These are phyloP conservation scores for Caenorhabditis sp. DNA, from an alignment of 2,888 invertebrate genomes.

Conservation along the genomic window DNA sequence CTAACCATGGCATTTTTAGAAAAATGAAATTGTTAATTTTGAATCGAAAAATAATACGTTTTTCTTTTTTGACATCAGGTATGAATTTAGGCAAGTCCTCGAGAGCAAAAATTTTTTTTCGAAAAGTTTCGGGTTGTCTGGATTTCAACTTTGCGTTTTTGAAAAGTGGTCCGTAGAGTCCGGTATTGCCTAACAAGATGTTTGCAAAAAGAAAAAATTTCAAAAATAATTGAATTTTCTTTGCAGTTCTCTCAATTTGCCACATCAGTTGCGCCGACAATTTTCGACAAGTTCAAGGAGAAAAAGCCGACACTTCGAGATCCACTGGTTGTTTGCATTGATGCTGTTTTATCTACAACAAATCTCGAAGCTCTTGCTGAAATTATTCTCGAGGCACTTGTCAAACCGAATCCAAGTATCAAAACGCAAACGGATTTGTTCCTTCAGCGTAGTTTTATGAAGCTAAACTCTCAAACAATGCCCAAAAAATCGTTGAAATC, in stretches of 20 bases:
- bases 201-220: too few species aligned
- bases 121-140: too few species aligned
- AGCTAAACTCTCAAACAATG: conserved; percentile 63
- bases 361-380: conserved; percentile 76
- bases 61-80: too few species aligned
- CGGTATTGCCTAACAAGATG: too few species aligned
- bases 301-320: conserved; percentile 90
- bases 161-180: too few species aligned
- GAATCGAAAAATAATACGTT: too few species aligned
- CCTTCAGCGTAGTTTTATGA: conserved; percentile 50
- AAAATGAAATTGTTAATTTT: too few species aligned
- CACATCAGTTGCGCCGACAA: conserved; percentile 72
- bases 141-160: too few species aligned
- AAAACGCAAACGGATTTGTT: conserved; percentile 72
- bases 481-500: conserved; percentile 74
- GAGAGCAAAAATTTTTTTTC: too few species aligned
- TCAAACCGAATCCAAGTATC: conserved; percentile 73
- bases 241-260: conserved; percentile 20
- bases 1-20: too few species aligned
- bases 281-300: conserved; percentile 95
- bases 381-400: conserved; percentile 84
- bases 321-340: conserved; percentile 86
- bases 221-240: too few species aligned
- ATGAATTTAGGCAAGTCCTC: too few species aligned
- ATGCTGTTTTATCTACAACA: conserved; percentile 77